Evolutionary conservation across 2,797 vertebrate species (phyloP).

Genomic region (Bucorvus abyssinicus): DNA sequence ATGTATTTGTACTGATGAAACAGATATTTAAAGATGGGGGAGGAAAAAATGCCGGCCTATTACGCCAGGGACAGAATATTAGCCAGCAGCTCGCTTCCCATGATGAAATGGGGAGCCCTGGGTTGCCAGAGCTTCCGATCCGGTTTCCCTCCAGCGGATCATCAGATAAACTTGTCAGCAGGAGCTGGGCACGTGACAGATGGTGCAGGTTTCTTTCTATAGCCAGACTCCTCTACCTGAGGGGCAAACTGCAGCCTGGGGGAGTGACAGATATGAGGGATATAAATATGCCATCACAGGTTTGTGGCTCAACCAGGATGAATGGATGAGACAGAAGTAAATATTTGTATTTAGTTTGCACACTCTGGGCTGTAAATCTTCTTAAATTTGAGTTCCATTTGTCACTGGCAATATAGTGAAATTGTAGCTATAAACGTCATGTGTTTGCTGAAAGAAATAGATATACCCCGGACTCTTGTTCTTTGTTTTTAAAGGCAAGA

Average conservation of each 20-base stretch:
- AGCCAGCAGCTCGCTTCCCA: background rate
- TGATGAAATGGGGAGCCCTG: background rate
- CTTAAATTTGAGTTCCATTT: background rate
- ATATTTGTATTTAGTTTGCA: background rate
- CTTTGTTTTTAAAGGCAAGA: background rate
- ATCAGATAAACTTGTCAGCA: slow-evolving; percentile 7
- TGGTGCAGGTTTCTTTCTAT: slow-evolving; percentile 1
- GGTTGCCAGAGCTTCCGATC: background rate
- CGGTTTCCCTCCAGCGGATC: background rate
- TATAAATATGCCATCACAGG: background rate
- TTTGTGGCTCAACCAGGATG: background rate
- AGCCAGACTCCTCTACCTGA: background rate
- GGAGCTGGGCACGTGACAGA: background rate
- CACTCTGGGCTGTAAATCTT: background rate
- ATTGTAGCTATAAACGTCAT: background rate
- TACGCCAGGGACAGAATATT: background rate
- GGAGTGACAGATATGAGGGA: background rate
- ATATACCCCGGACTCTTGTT: background rate
- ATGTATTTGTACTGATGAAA: background rate
- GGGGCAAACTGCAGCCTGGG: background rate
- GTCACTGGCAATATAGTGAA: background rate
- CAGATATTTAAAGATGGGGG: background rate
- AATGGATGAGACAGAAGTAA: background rate
- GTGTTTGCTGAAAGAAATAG: background rate
- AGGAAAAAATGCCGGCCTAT: background rate